Conservation (phyloP, 2,888 invertebrate species). For the Hydraecia micacea region DNA sequence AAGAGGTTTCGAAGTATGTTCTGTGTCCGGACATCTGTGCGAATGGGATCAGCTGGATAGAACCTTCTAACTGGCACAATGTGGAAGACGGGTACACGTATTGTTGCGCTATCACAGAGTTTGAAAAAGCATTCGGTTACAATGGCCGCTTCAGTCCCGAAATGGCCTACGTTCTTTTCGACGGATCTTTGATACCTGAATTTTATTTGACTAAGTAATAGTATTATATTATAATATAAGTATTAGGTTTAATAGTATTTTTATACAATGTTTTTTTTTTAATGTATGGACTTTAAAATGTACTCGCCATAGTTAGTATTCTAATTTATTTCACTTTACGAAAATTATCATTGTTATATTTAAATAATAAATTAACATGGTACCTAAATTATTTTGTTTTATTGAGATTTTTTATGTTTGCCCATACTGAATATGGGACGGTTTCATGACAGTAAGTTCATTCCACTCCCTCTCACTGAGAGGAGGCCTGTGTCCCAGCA, state of each 20-base stretch:
- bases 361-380: not conserved
- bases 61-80: constrained; percentile 69
- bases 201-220: constrained; percentile 3
- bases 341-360: not conserved
- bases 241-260: not conserved
- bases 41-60: constrained; percentile 72
- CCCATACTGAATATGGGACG: not conserved
- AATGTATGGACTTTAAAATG: not conserved
- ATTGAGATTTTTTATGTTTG: not conserved
- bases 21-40: constrained; percentile 76
- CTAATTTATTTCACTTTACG: not conserved
- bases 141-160: constrained; percentile 58
- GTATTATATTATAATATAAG: not conserved
- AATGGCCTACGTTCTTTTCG: constrained; percentile 27
- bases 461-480: too few species aligned
- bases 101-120: constrained; percentile 75
- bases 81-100: constrained; percentile 73
- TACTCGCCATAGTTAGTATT: not conserved
- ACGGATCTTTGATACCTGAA: constrained; percentile 2
- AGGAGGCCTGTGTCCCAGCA: too few species aligned
- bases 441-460: not conserved
- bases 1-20: constrained; percentile 61
- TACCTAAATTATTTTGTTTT: constrained; percentile 5
- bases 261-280: not conserved
- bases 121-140: constrained; percentile 70